Conservation (phyloP, 2,113 vertebrate species). For the Bubo scandiacus region DNA sequence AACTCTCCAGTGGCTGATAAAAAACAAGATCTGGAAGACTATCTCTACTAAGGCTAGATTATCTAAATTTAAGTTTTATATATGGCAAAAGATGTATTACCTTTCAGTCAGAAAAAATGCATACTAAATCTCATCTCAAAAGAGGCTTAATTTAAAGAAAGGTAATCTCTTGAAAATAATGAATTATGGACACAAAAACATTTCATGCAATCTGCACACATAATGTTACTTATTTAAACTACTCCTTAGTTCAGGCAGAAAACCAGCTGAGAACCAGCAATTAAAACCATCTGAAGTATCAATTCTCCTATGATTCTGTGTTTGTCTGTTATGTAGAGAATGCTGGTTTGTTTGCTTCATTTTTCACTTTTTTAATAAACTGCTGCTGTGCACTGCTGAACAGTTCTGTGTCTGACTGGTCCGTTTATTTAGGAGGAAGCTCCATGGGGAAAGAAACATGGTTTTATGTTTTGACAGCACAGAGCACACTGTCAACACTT, state of each 20-base stretch:
- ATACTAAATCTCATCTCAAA: background rate
- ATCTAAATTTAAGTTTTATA: background rate
- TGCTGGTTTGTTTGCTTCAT: constrained; percentile 20
- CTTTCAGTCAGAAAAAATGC: background rate
- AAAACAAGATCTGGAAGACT: background rate
- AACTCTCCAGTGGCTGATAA: background rate
- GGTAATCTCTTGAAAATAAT: background rate
- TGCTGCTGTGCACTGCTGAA: constrained; percentile 22
- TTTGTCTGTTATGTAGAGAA: background rate
- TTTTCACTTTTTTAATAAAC: constrained; percentile 24
- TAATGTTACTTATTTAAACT: constrained; percentile 12
- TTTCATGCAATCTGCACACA: background rate
- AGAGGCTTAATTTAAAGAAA: background rate
- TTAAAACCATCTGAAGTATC: constrained; percentile 62
- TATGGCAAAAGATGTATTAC: background rate
- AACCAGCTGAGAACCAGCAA: constrained; percentile 65
- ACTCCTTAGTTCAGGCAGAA: constrained; percentile 51
- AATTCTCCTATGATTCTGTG: constrained; percentile 11
- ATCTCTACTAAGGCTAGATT: background rate
- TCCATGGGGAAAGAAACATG: constrained; percentile 6
- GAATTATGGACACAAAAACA: background rate
- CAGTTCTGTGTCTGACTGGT: constrained; percentile 9
- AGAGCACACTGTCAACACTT: constrained; percentile 33
- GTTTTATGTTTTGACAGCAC: constrained; percentile 38
- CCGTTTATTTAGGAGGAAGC: constrained; percentile 26